A percentile compares a stretch with the other conserved stretches of the same genome.
Evolutionary conservation across 2,113 vertebrate genomes (phyloP).

Genomic region (Galemys pyrenaicus): DNA sequence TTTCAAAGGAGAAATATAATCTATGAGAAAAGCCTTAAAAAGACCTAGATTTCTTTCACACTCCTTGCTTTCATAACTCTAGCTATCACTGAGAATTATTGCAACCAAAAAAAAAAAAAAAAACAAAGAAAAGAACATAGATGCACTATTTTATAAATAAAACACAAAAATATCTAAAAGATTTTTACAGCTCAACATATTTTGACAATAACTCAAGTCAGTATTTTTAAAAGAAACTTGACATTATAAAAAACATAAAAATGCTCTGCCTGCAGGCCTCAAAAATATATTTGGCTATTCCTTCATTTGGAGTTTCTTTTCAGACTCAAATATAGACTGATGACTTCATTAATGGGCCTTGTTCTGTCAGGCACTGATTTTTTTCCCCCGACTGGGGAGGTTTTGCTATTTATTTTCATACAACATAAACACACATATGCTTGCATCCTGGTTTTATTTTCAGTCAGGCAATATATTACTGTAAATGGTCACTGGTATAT

Average conservation of each 20-base stretch:
- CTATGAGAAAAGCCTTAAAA: background rate
- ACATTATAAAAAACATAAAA: conserved; percentile 12
- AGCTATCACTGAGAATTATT: background rate
- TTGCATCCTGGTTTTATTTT: conserved; percentile 16
- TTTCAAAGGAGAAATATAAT: background rate
- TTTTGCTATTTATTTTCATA: conserved; percentile 32
- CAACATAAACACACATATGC: background rate
- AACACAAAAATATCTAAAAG: conserved; percentile 18
- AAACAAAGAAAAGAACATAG: background rate
- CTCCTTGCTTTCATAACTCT: background rate
- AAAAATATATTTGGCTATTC: conserved; percentile 22
- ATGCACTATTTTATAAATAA: background rate
- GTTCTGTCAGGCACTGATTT: conserved; percentile 33
- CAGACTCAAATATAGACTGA: conserved; percentile 8
- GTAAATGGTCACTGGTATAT: conserved; percentile 37
- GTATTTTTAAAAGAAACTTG: conserved; percentile 9
- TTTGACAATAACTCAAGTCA: conserved; percentile 36
- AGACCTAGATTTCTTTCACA: background rate
- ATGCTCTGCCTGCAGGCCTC: background rate
- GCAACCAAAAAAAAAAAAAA: background rate
- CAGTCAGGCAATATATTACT: conserved; percentile 9
- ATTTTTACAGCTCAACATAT: conserved; percentile 14
- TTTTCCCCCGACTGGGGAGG: background rate
- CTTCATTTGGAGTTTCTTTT: conserved; percentile 28
- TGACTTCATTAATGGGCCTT: conserved; percentile 23